These are phyloP conservation scores for Drosophila helvetica DNA, from an alignment of 2,888 invertebrate genomes.

Conservation along the genomic window DNA sequence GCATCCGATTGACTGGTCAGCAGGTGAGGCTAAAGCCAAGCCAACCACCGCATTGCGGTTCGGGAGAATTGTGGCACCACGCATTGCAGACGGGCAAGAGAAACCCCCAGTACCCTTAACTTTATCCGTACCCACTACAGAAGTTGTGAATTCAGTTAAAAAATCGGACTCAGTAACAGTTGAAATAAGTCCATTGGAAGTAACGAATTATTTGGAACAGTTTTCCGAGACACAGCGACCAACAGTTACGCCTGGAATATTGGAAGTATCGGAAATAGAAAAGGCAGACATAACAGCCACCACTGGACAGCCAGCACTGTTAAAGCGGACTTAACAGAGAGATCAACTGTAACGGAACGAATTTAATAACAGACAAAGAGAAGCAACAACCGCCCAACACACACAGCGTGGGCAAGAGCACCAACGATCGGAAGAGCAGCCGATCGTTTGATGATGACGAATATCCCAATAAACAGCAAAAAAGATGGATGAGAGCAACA, in stretches of 20 bases:
- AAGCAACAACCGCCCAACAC: slow-evolving; percentile 16
- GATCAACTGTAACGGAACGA: neutral
- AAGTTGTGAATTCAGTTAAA: neutral
- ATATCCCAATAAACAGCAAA: slow-evolving; percentile 34
- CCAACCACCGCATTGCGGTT: too few species aligned
- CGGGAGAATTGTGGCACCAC: too few species aligned
- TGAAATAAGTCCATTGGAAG: neutral
- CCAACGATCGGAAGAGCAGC: neutral
- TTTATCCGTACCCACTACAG: too few species aligned
- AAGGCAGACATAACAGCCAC: too few species aligned
- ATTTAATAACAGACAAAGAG: slow-evolving; percentile 10
- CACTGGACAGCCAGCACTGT: neutral
- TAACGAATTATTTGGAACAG: neutral
- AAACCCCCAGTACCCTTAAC: too few species aligned
- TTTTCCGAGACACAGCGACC: neutral
- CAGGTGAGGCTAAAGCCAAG: too few species aligned
- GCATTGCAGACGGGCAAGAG: too few species aligned
- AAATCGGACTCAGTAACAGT: neutral
- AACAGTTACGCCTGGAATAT: neutral
- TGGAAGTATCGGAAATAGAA: neutral
- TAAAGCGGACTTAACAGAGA: too few species aligned
- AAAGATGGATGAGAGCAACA: slow-evolving; percentile 29
- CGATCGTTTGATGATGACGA: neutral
- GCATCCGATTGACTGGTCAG: too few species aligned
- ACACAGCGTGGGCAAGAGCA: neutral